Conservation (phyloP, 2,113 vertebrate genomes). For the Cathartes aura region DNA sequence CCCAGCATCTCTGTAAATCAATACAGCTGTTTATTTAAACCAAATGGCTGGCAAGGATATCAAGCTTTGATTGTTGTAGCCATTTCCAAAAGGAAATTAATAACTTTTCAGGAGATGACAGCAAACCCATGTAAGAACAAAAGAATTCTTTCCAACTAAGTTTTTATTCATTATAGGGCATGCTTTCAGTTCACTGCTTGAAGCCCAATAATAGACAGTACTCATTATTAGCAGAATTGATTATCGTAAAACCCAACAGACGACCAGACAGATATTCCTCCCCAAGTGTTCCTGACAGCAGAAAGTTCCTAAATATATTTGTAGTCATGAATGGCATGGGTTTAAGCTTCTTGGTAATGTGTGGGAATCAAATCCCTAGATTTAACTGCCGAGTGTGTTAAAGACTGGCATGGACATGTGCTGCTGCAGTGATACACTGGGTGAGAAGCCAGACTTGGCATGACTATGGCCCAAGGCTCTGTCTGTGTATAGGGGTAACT, state of each 20-base stretch:
- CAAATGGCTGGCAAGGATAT: slow-evolving; percentile 40
- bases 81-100: slow-evolving; percentile 54
- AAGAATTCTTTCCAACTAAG: slow-evolving; percentile 17
- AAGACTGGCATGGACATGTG: slow-evolving; percentile 43
- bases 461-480: not conserved
- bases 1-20: slow-evolving; percentile 34
- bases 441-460: slow-evolving; percentile 31
- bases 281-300: not conserved
- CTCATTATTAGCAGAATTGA: not conserved
- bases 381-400: not conserved
- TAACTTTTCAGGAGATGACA: slow-evolving; percentile 53
- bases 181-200: slow-evolving; percentile 37
- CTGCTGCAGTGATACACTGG: not conserved
- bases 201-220: slow-evolving; percentile 3
- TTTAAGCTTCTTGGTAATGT: slow-evolving; percentile 13
- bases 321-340: not conserved
- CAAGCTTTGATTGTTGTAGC: not conserved
- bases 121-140: slow-evolving; percentile 42
- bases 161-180: slow-evolving; percentile 12
- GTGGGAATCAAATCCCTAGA: slow-evolving; percentile 21
- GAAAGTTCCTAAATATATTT: not conserved
- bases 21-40: slow-evolving; percentile 57
- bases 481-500: not conserved
- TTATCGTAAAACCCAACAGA: not conserved
- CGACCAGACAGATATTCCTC: not conserved